Evolutionary conservation across 1,140 invertebrate species (phyloP).

Genomic region (Rhyzopertha dominica): DNA sequence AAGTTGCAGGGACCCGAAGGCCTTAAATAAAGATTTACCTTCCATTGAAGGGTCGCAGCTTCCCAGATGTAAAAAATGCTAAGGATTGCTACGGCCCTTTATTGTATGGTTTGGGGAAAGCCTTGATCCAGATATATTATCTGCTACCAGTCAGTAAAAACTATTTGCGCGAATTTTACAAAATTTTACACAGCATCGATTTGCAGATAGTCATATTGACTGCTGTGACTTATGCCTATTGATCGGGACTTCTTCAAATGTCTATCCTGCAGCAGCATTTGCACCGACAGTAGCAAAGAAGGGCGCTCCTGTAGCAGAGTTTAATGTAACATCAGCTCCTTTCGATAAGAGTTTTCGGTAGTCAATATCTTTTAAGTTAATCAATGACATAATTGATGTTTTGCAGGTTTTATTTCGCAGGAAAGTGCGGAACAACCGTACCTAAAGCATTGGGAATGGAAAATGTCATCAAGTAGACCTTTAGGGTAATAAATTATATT

Average conservation of each 20-base stretch:
- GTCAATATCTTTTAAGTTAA: slow-evolving; percentile 13
- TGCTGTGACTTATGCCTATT: slow-evolving; percentile 81
- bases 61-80: slow-evolving; percentile 70
- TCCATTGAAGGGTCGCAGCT: slow-evolving; percentile 62
- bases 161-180: too few relatives aligned
- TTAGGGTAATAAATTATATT: too few relatives aligned
- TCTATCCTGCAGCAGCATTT: slow-evolving; percentile 93
- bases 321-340: slow-evolving; percentile 78
- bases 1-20: slow-evolving; percentile 32
- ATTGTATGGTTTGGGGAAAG: slow-evolving; percentile 91
- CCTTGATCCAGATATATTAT: slow-evolving; percentile 62
- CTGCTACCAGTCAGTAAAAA: too few relatives aligned
- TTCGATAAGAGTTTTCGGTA: slow-evolving; percentile 66
- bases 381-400: slow-evolving; percentile 28
- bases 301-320: slow-evolving; percentile 81
- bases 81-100: slow-evolving; percentile 72
- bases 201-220: too few relatives aligned
- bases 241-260: slow-evolving; percentile 81
- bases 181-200: too few relatives aligned
- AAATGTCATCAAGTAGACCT: too few relatives aligned
- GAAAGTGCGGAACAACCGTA: slow-evolving; percentile 67
- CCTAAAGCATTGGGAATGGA: slow-evolving; percentile 55
- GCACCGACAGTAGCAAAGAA: slow-evolving; percentile 73
- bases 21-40: slow-evolving; percentile 47
- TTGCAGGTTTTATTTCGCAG: slow-evolving; percentile 69